These are phyloP conservation scores for Clarias pachynema DNA, from an alignment of 2,797 vertebrate species.

Conservation along the genomic window DNA sequence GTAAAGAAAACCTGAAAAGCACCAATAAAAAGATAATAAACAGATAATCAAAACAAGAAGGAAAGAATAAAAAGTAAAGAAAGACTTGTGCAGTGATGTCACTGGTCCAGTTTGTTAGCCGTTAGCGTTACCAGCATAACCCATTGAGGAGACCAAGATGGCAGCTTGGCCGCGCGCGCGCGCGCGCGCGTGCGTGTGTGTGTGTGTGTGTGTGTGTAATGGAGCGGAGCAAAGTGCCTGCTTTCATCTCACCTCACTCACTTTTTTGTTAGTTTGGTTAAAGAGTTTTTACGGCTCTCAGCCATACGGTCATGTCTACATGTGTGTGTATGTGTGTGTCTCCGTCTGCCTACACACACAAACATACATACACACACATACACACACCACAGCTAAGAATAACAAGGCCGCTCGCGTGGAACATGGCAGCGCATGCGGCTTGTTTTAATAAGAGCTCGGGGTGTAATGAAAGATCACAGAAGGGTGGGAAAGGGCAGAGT, in stretches of 20 bases:
- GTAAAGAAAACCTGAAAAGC: neutral
- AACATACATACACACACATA: neutral
- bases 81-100: neutral
- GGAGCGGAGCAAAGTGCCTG: constrained; percentile 43
- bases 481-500: constrained; percentile 10
- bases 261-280: neutral
- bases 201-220: constrained; percentile 47
- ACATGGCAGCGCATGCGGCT: constrained; percentile 36
- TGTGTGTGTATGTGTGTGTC: neutral
- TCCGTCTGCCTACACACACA: neutral
- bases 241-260: constrained; percentile 5
- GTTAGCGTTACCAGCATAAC: constrained; percentile 40
- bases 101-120: constrained; percentile 27
- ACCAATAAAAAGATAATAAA: neutral
- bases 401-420: constrained; percentile 34
- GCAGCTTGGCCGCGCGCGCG: neutral
- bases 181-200: constrained; percentile 11
- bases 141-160: constrained; percentile 42
- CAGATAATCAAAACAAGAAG: neutral
- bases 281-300: neutral
- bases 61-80: neutral
- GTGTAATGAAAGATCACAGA: constrained; percentile 57
- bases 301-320: neutral
- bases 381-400: constrained; percentile 34
- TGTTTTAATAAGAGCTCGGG: constrained; percentile 48